Conservation (phyloP, 2,888 invertebrate genomes). For the Empis stercorea region DNA sequence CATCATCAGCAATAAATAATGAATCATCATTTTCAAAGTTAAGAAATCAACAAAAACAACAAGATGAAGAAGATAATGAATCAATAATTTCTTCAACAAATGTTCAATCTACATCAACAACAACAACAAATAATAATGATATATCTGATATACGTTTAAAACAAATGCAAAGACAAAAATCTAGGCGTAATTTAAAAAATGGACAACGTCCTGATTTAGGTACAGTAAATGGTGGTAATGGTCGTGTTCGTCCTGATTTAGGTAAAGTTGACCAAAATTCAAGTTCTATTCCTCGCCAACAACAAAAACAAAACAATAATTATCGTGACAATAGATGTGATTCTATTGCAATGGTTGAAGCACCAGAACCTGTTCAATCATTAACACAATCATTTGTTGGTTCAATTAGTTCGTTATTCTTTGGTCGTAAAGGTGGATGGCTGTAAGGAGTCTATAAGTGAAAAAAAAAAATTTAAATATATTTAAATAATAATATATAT, state of each 20-base stretch:
- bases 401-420: constrained; percentile 64
- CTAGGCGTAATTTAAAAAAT: constrained; percentile 37
- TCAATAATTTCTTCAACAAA: neutral
- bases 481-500: no score
- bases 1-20: constrained; percentile 26
- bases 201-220: constrained; percentile 48
- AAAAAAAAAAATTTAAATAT: no score
- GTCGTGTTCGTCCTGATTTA: constrained; percentile 24
- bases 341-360: constrained; percentile 14
- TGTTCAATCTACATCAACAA: constrained; percentile 6
- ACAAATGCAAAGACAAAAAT: constrained; percentile 42
- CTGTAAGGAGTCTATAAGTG: constrained; percentile 38
- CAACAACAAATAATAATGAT: constrained; percentile 9
- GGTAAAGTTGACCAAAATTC: constrained; percentile 17
- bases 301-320: constrained; percentile 17
- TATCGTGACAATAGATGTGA: constrained; percentile 6
- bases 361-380: constrained; percentile 8
- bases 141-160: constrained; percentile 27
- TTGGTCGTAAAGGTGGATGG: constrained; percentile 75
- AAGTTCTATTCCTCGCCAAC: constrained; percentile 26
- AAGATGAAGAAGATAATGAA: neutral
- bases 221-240: constrained; percentile 35
- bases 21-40: constrained; percentile 24
- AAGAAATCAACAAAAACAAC: constrained; percentile 1
- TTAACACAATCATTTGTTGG: constrained; percentile 48